Evolutionary conservation across 2,113 vertebrate species (phyloP).

Genomic region (Mastomys coucha): DNA sequence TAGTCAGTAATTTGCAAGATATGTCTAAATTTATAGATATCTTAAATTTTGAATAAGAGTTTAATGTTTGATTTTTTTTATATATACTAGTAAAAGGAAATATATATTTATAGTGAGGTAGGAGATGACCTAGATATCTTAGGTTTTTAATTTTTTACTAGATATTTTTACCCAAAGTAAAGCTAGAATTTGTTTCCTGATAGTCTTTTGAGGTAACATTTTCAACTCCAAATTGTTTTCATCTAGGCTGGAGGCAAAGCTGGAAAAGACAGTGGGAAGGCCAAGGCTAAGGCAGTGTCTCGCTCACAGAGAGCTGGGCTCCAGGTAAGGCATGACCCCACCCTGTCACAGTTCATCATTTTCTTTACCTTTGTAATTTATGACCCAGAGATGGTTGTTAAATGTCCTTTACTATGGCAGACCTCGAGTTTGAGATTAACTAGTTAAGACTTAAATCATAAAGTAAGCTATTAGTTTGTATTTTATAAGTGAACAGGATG

Average conservation of each 20-base stretch:
- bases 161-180: conserved; percentile 18
- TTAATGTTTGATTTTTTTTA: neutral
- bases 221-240: neutral
- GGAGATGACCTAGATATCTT: neutral
- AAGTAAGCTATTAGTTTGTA: neutral
- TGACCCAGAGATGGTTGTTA: neutral
- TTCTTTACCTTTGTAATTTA: neutral
- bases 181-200: conserved; percentile 16
- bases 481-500: neutral
- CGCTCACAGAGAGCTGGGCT: conserved; percentile 98
- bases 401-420: neutral
- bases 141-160: neutral
- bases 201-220: conserved; percentile 5
- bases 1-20: conserved; percentile 24
- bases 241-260: conserved; percentile 97
- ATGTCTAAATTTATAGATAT: neutral
- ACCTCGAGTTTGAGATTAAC: neutral
- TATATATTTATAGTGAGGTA: conserved; percentile 19
- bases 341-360: fast-evolving
- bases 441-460: neutral
- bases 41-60: neutral
- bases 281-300: conserved; percentile 98
- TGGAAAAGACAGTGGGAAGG: conserved; percentile 99
- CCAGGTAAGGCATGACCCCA: conserved; percentile 88
- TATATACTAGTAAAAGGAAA: neutral